Evolutionary conservation across 2,113 vertebrate genomes (phyloP), one percentile per base, ranked within the genome.

Genomic region (Hypocryptadius cinnamomeus): DNA sequence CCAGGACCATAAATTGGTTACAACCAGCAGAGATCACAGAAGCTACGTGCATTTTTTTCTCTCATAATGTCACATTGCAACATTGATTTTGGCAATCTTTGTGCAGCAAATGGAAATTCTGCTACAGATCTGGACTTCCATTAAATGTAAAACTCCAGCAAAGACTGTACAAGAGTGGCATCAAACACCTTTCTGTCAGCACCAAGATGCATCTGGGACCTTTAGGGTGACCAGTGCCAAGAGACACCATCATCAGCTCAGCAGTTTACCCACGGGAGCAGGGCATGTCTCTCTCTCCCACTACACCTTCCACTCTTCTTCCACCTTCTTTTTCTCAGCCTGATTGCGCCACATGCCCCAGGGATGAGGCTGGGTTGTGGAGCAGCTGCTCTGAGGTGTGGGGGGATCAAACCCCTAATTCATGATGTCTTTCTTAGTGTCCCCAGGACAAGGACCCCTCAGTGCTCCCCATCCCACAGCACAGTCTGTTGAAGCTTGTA

Each of bases 221-320:
- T 11, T 44, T 7, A 42, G 66, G n/a, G 40, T 27, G 40, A 47
- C 35, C 72, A 59, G 56, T 35, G 27, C 21, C 6, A 15, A 18
- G n/a, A 28, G 20, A 5, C 5, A 8, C 31, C 4, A 3, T 21
- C 50, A 25, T 5, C 50, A 47, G 30, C 45, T 42, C 76, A 39
- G 42, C 69, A 1, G 1, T 20, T 53, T 8, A 6, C 8, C 24
- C 45, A 3, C 0, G 0, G 6, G 27, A 73, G 17, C 27, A 10
- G 24, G 31, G 13, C 40, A 40, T 3, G 27, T 39, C 40, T 23
- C n/a, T 30, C 19, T 27, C 35, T 31, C 47, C 25, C 6, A 3
- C 66, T 15, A 9, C 44, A 11, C 60, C 22, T 77, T 65, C 68
- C 2, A 12, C 68, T 77, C 35, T 35, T 59, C 22, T 23, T 35